These are phyloP conservation scores for Triplophysa tibetana DNA, from an alignment of 2,113 vertebrate species.

Conservation along the genomic window DNA sequence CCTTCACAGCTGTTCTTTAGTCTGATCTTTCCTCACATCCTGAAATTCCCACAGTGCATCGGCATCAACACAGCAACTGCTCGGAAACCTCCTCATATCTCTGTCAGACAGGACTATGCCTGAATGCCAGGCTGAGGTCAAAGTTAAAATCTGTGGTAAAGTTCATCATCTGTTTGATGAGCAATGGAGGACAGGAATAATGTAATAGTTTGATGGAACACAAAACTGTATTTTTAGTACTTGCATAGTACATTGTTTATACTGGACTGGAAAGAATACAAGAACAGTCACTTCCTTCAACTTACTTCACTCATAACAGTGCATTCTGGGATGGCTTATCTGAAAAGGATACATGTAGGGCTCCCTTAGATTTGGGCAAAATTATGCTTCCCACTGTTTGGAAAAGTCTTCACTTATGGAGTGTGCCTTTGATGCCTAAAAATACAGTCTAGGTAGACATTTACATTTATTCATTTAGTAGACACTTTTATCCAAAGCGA, in stretches of 20 bases:
- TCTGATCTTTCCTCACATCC: slow-evolving; percentile 9
- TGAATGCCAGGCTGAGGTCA: slow-evolving; percentile 1
- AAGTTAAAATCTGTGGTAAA: slow-evolving; percentile 3
- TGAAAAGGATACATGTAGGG: background rate
- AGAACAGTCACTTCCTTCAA: too few species aligned
- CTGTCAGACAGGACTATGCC: background rate
- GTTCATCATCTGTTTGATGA: background rate
- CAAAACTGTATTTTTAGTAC: too few species aligned
- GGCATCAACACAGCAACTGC: background rate
- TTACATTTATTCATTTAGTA: too few species aligned
- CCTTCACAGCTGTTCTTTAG: slow-evolving; percentile 8
- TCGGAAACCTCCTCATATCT: background rate
- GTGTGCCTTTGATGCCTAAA: background rate
- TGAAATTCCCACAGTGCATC: slow-evolving; percentile 21
- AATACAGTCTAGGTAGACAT: background rate
- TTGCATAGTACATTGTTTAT: too few species aligned
- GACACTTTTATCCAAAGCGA: too few species aligned
- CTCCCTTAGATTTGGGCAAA: background rate
- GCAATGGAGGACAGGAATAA: too few species aligned
- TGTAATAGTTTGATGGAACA: too few species aligned
- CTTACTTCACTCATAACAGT: too few species aligned
- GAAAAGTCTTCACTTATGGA: background rate
- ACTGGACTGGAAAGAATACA: too few species aligned
- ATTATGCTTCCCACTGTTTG: background rate
- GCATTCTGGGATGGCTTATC: too few species aligned